These are phyloP conservation scores for Cepaea nemoralis DNA, from an alignment of 1,140 invertebrate genomes.

Conservation along the genomic window DNA sequence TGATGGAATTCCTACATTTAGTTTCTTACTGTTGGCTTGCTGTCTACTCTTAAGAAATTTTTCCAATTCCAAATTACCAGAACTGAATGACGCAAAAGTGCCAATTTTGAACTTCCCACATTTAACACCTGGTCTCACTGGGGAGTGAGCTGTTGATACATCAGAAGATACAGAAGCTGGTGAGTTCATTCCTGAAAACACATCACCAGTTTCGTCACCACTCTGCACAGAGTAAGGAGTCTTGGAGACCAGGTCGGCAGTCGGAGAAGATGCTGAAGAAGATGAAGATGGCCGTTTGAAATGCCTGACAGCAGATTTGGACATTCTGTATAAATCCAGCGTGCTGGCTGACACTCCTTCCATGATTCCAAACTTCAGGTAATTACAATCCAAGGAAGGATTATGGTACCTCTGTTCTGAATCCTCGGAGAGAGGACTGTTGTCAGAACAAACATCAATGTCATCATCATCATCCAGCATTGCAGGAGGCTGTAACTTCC, in stretches of 20 bases:
- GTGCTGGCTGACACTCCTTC: conserved; percentile 36
- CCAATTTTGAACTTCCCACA: conserved; percentile 64
- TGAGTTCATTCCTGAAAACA: neutral
- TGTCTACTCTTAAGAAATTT: conserved; percentile 20
- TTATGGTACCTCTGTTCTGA: conserved; percentile 45
- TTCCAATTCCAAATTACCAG: conserved; percentile 48
- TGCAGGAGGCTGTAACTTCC: neutral
- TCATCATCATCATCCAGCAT: conserved; percentile 26
- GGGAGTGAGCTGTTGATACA: neutral
- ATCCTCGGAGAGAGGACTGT: conserved; percentile 43
- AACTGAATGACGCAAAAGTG: conserved; percentile 65
- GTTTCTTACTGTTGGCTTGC: conserved; percentile 17
- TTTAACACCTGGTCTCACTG: conserved; percentile 47
- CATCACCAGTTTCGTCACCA: conserved; percentile 1
- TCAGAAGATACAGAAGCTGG: neutral
- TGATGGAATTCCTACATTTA: conserved; percentile 37
- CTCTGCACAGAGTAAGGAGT: neutral
- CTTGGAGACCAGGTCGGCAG: neutral
- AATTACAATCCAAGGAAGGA: conserved; percentile 47
- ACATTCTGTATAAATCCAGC: conserved; percentile 27
- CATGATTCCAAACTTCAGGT: conserved; percentile 41
- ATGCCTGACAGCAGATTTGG: neutral
- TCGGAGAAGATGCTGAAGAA: conserved; percentile 33
- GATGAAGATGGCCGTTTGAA: conserved; percentile 28
- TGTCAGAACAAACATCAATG: conserved; percentile 35